Conservation (phyloP, 2,888 invertebrate species). For the Heliconius erato region DNA sequence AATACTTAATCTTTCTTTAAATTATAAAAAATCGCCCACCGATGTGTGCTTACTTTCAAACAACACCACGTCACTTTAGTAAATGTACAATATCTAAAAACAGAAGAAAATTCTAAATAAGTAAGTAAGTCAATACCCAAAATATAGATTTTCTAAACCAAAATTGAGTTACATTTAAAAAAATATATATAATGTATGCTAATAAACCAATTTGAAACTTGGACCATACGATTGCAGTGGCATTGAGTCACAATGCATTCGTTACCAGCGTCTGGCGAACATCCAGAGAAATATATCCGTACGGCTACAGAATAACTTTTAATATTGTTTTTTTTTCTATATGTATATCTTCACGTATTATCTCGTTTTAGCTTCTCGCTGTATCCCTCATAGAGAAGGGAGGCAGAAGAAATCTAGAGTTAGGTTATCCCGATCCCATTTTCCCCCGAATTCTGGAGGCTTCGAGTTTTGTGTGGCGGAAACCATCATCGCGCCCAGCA, state of each 20-base stretch:
- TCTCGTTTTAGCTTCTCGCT: background rate
- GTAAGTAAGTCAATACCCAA: too few species aligned
- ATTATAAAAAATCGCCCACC: too few species aligned
- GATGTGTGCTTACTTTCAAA: too few species aligned
- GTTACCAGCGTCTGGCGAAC: constrained; percentile 37
- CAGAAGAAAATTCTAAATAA: too few species aligned
- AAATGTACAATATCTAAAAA: too few species aligned
- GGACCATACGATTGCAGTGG: constrained; percentile 34
- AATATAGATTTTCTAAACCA: background rate
- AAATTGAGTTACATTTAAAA: background rate
- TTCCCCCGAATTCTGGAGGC: background rate
- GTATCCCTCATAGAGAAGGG: background rate
- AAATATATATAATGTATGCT: constrained; percentile 2
- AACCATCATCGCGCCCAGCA: too few species aligned
- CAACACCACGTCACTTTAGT: too few species aligned
- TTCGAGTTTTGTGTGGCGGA: too few species aligned
- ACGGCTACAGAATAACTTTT: constrained; percentile 31
- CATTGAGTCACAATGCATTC: constrained; percentile 46
- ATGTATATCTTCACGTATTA: background rate
- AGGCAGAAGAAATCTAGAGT: background rate
- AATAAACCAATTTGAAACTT: constrained; percentile 28
- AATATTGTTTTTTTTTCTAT: background rate
- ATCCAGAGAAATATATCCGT: constrained; percentile 36
- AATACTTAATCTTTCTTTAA: too few species aligned
- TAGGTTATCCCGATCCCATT: background rate